A percentile compares a stretch with the other conserved stretches of the same genome.
Evolutionary conservation across 2,888 invertebrate genomes (phyloP).

Genomic region (Conus canariensis): DNA sequence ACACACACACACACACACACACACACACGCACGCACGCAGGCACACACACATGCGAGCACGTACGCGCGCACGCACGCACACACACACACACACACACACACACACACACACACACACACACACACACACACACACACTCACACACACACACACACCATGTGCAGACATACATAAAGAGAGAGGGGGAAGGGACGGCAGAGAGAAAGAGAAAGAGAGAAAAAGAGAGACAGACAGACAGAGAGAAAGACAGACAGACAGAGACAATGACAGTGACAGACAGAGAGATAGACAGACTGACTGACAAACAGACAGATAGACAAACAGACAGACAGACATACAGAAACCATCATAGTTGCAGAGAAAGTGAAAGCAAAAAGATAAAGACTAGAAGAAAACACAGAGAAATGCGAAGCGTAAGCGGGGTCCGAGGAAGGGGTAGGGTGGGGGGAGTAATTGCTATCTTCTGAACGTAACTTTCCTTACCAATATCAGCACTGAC

Average conservation of each 20-base stretch:
- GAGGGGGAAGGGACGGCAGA: background rate
- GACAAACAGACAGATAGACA: too few species aligned
- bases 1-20: slow-evolving; percentile 29
- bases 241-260: too few species aligned
- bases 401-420: too few species aligned
- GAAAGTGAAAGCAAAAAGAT: too few species aligned
- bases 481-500: too few species aligned
- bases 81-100: background rate
- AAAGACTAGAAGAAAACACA: too few species aligned
- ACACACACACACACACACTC: background rate
- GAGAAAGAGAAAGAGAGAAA: background rate
- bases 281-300: background rate
- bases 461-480: too few species aligned
- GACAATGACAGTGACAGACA: too few species aligned
- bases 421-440: too few species aligned
- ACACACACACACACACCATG: slow-evolving; percentile 9
- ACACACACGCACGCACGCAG: slow-evolving; percentile 24
- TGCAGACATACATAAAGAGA: background rate
- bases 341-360: too few species aligned
- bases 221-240: background rate
- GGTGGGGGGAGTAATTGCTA: too few species aligned
- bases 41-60: slow-evolving; percentile 10
- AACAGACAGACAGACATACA: too few species aligned
- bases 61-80: background rate
- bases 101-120: background rate